Evolutionary conservation across 2,797 vertebrate genomes (phyloP).

Genomic region (Dallia pectoralis): DNA sequence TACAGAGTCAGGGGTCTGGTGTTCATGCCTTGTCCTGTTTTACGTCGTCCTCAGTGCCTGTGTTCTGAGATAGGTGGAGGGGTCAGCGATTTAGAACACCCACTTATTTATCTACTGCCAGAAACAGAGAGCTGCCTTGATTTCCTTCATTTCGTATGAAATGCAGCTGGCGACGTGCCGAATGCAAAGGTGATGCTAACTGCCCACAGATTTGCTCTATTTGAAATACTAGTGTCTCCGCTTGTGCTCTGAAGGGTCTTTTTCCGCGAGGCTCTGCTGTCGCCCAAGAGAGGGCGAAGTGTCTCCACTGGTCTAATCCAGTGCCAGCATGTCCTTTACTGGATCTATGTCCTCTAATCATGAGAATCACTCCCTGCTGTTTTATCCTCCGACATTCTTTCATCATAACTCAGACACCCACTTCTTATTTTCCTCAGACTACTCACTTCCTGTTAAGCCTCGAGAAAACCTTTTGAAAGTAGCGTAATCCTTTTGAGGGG

Average conservation of each 20-base stretch:
- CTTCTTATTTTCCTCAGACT: slow-evolving; percentile 13
- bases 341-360: neutral
- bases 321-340: neutral
- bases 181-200: neutral
- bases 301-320: neutral
- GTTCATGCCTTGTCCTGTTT: slow-evolving; percentile 1
- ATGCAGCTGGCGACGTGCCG: neutral
- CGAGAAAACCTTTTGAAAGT: slow-evolving; percentile 29
- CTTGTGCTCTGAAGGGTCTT: neutral
- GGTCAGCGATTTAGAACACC: neutral
- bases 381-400: slow-evolving; percentile 25
- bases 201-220: neutral
- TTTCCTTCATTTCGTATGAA: neutral
- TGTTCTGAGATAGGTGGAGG: neutral
- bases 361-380: slow-evolving; percentile 2
- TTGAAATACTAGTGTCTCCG: neutral
- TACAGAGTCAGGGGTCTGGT: neutral
- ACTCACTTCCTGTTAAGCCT: slow-evolving; percentile 14
- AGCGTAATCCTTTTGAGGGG: slow-evolving; percentile 33
- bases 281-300: neutral
- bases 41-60: neutral
- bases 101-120: neutral
- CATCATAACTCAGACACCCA: slow-evolving; percentile 26
- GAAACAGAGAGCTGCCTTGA: neutral
- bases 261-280: neutral